Base-by-base conservation (phyloP, 2,888 invertebrate genomes). In the Agrotis clavis region DNA sequence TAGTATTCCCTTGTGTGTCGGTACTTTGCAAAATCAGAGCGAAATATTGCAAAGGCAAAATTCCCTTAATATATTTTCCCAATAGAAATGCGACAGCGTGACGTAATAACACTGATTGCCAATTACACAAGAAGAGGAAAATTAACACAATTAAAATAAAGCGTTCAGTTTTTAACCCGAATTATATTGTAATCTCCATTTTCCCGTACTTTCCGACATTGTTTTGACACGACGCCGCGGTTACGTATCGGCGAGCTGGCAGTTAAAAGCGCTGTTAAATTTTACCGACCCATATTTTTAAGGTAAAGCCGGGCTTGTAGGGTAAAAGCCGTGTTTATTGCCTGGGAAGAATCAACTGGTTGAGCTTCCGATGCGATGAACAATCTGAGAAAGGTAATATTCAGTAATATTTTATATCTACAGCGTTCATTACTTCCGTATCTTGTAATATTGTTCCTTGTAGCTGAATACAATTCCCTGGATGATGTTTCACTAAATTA, bases 221-320 rank as follows among this genome's bases (percentile, higher is more conserved):
- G 82, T 83, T 83, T 74, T 79, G 83, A 84, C 79, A 74, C 61
- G 71, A 82, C 70, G 64, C 35, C 60, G 83, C 54, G 71, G 81
- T 81, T 81, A 80, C 78, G 75, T 83, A 81, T 74, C 62, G 71
- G 67, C 51, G 67, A 56, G 61, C 65, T 45, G 51, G 64, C 74
- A 66, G 81, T 85, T 85, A 84, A 84, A 85, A 81, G 81, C 71
- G 71, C 67, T 71, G 77, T 84, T 41, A 85, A 85, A 85, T 85
- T 83, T 84, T 67, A 85, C 74, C 61, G 79, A 64, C 67, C 77
- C 62, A 75, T 81, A 79, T 81, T 84, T 83, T 71, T 77, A 63
- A 72, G 45, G 72, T 53, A 68, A 67, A 73, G 57, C 83, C 59
- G 47, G 54, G 66, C 45, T 71, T 71, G 68, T 71, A 62, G 67